A percentile compares a stretch with the other conserved stretches of the same genome.
These are phyloP conservation scores for Dunckerocampus dactyliophorus DNA, from an alignment of 2,113 vertebrate species.

Conservation along the genomic window DNA sequence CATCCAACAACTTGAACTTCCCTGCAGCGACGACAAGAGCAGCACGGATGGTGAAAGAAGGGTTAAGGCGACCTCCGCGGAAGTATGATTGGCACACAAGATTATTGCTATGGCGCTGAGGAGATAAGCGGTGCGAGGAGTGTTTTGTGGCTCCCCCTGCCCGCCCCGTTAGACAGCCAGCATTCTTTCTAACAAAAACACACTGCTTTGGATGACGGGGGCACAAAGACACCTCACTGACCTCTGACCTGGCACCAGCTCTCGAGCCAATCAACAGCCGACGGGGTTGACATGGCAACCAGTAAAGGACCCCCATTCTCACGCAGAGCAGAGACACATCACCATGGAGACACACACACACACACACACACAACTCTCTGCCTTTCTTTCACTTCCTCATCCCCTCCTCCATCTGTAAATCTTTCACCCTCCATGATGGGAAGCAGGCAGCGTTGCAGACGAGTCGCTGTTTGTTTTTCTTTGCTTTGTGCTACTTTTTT, in stretches of 20 bases:
- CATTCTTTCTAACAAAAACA: conserved; percentile 17
- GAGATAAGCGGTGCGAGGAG: not conserved
- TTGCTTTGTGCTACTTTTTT: conserved; percentile 1
- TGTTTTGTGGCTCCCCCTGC: conserved; percentile 7
- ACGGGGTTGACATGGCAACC: conserved; percentile 61
- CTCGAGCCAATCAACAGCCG: conserved; percentile 45
- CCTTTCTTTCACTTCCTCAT: conserved; percentile 26
- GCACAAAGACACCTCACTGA: conserved; percentile 61
- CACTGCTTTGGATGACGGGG: conserved; percentile 26
- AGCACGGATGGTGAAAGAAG: not conserved
- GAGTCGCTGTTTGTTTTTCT: conserved; percentile 7
- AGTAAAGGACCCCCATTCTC: conserved; percentile 67
- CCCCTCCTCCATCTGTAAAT: conserved; percentile 27
- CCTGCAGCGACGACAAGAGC: conserved; percentile 64
- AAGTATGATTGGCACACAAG: conserved; percentile 8
- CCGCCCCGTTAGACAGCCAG: not conserved
- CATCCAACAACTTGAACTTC: conserved; percentile 96
- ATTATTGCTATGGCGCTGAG: not conserved
- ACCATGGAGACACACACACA: conserved; percentile 61
- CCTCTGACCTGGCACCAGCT: conserved; percentile 67
- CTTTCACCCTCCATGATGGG: conserved; percentile 10
- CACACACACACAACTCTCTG: conserved; percentile 23
- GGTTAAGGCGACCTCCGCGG: not conserved
- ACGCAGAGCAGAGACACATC: conserved; percentile 66
- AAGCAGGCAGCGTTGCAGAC: conserved; percentile 6